Evolutionary conservation across 2,797 vertebrate genomes (phyloP), one percentile per base, ranked within the genome.

Genomic region (Chelon auratus): DNA sequence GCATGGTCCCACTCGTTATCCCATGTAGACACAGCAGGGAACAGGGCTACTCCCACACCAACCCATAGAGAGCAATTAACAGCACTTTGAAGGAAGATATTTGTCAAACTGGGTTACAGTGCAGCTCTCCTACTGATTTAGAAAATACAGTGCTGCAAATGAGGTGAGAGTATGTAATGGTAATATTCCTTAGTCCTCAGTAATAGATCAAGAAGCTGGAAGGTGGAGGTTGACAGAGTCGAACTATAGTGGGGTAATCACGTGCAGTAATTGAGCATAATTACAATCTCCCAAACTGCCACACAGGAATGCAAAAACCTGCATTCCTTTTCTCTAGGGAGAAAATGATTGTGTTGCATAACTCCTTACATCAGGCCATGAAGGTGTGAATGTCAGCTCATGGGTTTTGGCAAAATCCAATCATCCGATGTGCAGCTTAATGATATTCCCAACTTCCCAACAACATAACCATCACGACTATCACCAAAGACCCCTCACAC

Each of bases 21-120:
- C 86, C 51, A 3, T 61, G 70, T 54, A 56, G 75, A 78, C 83
- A 68, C 90, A 84, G 78, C 77, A 56, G 81, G 90, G 75, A 70
- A 54, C 62, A 55, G 74, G 75, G 60, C 81, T 12, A 81, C 87
- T 85, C 87, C 89, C 76, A 65, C 74, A 72, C 48, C 60, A 60
- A 73, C 66, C 56, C 77, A 87, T 83, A 77, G 24, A 78, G 50
- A 5, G 65, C 72, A 87, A 69, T 87, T 86, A 84, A 26, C 51
- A 53, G 18, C 75, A 60, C 14, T 58, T 79, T 64, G 39, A 75
- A 62, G 47, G 48, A 80, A 61, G 67, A 70, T 68, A 90, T 92
- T 61, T 89, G 76, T n/a, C n/a, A n/a, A n/a, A n/a, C 67, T 68
- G 39, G 77, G 77, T 78, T 76, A 76, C 58, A 75, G 60, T 26